A percentile compares a stretch with the other conserved stretches of the same genome.
phyloP scores from a whole-genome alignment of 64 coral and sea anemone species.

The Stichodactyla helianthus region DNA sequence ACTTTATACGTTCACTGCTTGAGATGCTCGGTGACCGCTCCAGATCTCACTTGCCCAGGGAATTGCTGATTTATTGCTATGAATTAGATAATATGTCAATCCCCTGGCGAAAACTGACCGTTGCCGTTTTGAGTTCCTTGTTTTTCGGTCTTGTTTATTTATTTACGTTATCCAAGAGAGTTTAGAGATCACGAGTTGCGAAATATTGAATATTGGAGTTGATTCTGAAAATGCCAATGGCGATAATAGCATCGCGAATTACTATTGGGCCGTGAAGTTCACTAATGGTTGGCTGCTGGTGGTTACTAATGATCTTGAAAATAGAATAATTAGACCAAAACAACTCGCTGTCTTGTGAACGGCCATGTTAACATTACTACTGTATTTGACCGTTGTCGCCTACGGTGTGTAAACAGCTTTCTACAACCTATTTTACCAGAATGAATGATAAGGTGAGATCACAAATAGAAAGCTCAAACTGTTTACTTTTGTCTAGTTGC shows the following conservation, averaged over 20 bases:
- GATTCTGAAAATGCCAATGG: background rate
- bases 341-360: background rate
- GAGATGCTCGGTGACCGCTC: too few species aligned
- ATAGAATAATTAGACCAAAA: background rate
- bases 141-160: too few species aligned
- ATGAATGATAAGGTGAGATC: slow-evolving; percentile 4
- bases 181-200: too few species aligned
- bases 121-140: too few species aligned
- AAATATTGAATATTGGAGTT: background rate
- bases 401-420: background rate
- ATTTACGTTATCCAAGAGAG: too few species aligned
- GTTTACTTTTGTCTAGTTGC: background rate
- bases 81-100: too few species aligned
- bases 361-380: background rate
- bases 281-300: background rate
- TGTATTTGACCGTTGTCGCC: background rate
- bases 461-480: background rate
- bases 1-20: too few species aligned
- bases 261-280: background rate
- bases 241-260: background rate
- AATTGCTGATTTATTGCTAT: too few species aligned
- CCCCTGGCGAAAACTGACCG: too few species aligned
- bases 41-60: too few species aligned
- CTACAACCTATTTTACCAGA: background rate
- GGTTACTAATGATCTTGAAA: background rate